These are phyloP conservation scores for Bombus huntii DNA, from an alignment of 1,140 invertebrate genomes.

Conservation along the genomic window DNA sequence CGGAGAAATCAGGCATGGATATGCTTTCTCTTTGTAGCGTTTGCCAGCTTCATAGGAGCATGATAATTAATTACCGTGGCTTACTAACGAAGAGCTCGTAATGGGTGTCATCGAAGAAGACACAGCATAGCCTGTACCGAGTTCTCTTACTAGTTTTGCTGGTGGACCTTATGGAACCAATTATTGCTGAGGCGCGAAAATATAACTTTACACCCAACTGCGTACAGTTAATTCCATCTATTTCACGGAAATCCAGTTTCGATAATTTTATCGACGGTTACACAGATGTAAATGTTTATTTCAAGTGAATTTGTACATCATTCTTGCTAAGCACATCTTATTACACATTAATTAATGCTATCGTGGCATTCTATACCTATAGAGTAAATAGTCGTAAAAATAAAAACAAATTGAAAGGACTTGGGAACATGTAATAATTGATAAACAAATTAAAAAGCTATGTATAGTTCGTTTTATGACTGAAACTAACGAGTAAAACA, in stretches of 20 bases:
- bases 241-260: background rate
- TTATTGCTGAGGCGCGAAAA: background rate
- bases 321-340: background rate
- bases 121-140: background rate
- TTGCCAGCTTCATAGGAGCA: background rate
- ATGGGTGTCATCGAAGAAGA: background rate
- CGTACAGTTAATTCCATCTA: too few relatives aligned
- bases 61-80: slow-evolving; percentile 48
- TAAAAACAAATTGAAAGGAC: background rate
- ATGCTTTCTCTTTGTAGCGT: background rate
- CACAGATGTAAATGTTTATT: too few relatives aligned
- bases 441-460: background rate
- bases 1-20: background rate
- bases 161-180: background rate
- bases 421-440: background rate
- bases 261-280: background rate
- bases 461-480: background rate
- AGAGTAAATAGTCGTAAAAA: background rate
- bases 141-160: slow-evolving; percentile 20
- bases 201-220: background rate
- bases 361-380: background rate
- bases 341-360: too few relatives aligned
- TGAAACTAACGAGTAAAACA: background rate
- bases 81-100: slow-evolving; percentile 15
- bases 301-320: background rate